Evolutionary conservation across 2,113 vertebrate genomes (phyloP), one percentile per base, ranked within the genome.

Genomic region (Australoheros scitulus): DNA sequence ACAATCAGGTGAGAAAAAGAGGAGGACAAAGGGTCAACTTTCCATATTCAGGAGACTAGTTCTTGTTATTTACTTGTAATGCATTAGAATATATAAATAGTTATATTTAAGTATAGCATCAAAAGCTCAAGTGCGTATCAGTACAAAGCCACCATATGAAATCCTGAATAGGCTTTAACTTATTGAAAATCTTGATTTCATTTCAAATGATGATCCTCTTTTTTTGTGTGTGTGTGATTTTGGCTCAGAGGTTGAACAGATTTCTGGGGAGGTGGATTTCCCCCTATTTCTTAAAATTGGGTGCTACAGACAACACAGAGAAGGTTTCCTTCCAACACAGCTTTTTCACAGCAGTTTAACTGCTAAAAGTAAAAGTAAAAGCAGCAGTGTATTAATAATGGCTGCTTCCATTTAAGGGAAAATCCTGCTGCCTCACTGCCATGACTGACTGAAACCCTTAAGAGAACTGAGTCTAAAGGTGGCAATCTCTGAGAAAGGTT

Each of bases 1-100:
- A 91, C 58, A 61, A 32, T 3, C 15, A 9, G 72, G 56, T 72
- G 70, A 61, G 20, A 70, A 41, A 65, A 11, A 65, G 56, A 26
- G 18, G 36, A 65, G 68, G 50, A 65, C n/a, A 59, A 72, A 55
- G 20, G 47, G 68, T 72, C 47, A 72, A n/a, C 2, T 13, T 8
- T 81, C 15, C 36, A 29, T 32, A 56, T 50, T 22, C 29, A 15
- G 15, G 3, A 34, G 34, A 18, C 38, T 79, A 26, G 50, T 77
- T 7, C 43, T 50, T 61, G 18, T 84, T 32, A 32, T 14, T 58
- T 70, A 61, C 47, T 13, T 80, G 13, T 15, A 43, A 77, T 18
- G 47, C 18, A 43, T 6, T 2, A 72, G 38, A 63, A 41, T 22
- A 59, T 2, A 6, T 26, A 55, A 32, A 57, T 17, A 41, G 58